Conservation (phyloP, 1,140 invertebrate genomes). For the Hydropsyche tenuis region DNA sequence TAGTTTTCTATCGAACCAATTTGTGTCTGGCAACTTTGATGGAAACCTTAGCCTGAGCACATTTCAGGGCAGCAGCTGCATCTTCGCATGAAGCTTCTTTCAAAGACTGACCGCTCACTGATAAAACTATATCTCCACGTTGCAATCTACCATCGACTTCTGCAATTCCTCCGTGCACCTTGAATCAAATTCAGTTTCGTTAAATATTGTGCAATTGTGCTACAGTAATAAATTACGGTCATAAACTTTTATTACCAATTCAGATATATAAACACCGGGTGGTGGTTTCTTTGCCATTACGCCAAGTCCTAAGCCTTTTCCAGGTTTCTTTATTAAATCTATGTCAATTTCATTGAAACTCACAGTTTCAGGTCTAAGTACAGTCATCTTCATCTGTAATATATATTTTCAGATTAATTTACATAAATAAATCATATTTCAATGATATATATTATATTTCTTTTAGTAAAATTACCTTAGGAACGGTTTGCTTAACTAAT, state of each 20-base stretch:
- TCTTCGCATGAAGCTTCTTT: conserved; percentile 83
- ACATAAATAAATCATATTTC: not conserved
- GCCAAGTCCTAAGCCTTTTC: conserved; percentile 90
- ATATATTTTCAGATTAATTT: not conserved
- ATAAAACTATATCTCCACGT: conserved; percentile 90
- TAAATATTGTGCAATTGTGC: not conserved
- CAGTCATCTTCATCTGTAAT: conserved; percentile 83
- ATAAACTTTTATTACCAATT: conserved; percentile 77
- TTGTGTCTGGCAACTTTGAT: conserved; percentile 86
- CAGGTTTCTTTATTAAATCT: conserved; percentile 90
- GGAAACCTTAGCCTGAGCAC: conserved; percentile 75
- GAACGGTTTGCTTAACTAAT: conserved; percentile 74
- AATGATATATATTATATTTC: not conserved
- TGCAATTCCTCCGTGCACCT: conserved; percentile 88
- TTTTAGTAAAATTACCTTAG: conserved; percentile 62
- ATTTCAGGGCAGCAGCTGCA: conserved; percentile 88
- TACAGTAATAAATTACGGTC: not conserved
- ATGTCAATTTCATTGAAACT: conserved; percentile 86
- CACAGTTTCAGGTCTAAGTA: conserved; percentile 85
- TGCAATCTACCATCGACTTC: conserved; percentile 91
- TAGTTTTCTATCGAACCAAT: conserved; percentile 52
- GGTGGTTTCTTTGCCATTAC: conserved; percentile 87
- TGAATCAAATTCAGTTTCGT: conserved; percentile 53
- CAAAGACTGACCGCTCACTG: conserved; percentile 89
- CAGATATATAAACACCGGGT: conserved; percentile 91